These are phyloP conservation scores for Chiloscyllium plagiosum DNA, from an alignment of 2,113 vertebrate genomes.

Conservation along the genomic window DNA sequence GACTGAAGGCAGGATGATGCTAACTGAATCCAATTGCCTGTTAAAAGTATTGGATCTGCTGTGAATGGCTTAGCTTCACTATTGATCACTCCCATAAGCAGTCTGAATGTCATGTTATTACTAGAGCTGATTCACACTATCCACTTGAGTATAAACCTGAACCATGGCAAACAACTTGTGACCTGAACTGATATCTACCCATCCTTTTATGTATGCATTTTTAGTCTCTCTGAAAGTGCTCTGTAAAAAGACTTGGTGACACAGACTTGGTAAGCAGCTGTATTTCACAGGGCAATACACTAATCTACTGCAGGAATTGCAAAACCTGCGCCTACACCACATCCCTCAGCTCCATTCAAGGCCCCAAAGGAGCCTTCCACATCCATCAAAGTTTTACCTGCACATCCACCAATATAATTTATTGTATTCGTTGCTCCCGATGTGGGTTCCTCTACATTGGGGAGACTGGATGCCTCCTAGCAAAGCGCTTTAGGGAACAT, in stretches of 20 bases:
- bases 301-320: too few relatives aligned
- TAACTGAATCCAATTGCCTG: neutral
- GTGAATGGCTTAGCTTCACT: neutral
- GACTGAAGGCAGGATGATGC: neutral
- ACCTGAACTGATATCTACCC: neutral
- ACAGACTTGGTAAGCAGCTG: neutral
- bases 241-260: neutral
- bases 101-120: neutral
- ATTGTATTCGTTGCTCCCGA: too few relatives aligned
- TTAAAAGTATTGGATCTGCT: neutral
- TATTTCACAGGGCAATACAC: neutral
- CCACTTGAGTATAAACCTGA: neutral
- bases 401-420: too few relatives aligned
- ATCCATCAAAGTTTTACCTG: too few relatives aligned
- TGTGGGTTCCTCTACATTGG: too few relatives aligned
- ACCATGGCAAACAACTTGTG: neutral
- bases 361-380: too few relatives aligned
- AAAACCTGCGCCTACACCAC: too few relatives aligned
- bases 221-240: neutral
- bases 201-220: neutral
- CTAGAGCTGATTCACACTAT: neutral
- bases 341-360: too few relatives aligned
- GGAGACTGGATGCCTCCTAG: too few relatives aligned
- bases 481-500: too few relatives aligned
- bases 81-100: neutral